phyloP scores from a whole-genome alignment of 2,113 vertebrate genomes.

The Caloenas nicobarica region DNA sequence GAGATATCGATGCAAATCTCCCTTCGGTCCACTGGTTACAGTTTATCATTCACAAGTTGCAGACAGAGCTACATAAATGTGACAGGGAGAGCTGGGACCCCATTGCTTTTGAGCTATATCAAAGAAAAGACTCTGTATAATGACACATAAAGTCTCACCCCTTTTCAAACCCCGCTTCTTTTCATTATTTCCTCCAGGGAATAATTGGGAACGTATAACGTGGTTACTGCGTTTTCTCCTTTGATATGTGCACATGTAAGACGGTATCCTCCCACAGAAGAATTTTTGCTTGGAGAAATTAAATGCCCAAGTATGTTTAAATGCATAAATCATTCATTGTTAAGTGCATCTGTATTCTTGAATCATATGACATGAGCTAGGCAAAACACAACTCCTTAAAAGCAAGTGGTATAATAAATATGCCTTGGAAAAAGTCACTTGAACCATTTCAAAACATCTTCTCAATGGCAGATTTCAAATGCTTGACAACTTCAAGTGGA shows the following conservation, averaged over 20 bases:
- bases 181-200: slow-evolving; percentile 6
- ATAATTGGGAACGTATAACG: background rate
- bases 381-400: background rate
- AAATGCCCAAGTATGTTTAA: background rate
- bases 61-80: background rate
- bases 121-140: background rate
- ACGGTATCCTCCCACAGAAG: background rate
- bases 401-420: background rate
- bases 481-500: background rate
- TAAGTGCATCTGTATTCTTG: background rate
- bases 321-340: background rate
- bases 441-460: background rate
- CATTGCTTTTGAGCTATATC: background rate
- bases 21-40: background rate
- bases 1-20: background rate
- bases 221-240: slow-evolving; percentile 1
- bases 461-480: background rate
- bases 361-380: background rate
- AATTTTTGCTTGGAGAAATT: slow-evolving; percentile 22
- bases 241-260: background rate
- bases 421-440: background rate
- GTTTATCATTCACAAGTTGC: background rate
- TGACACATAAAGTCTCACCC: background rate
- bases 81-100: background rate
- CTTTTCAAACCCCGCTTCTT: background rate